Conservation (phyloP, 2,888 invertebrate genomes). For the Linyphia triangularis region DNA sequence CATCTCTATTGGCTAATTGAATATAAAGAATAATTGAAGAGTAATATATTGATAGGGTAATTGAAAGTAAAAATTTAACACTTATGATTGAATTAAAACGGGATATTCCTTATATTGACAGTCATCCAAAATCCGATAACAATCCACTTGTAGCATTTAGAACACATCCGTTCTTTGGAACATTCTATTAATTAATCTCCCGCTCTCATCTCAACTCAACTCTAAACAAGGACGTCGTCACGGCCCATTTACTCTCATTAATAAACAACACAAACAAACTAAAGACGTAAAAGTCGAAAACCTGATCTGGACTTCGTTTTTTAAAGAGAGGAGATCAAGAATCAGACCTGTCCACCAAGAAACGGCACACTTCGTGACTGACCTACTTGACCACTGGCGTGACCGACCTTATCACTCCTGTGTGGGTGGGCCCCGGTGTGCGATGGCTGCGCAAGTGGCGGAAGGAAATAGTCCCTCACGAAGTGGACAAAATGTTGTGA, state of each 20-base stretch:
- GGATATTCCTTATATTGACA: too few relatives aligned
- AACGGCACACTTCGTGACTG: conserved; percentile 72
- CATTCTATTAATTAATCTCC: conserved; percentile 36
- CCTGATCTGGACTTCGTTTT: neutral
- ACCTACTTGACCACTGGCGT: conserved; percentile 66
- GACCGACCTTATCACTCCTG: conserved; percentile 40
- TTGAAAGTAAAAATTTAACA: too few relatives aligned
- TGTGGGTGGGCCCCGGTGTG: conserved; percentile 45
- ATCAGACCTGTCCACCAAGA: conserved; percentile 35
- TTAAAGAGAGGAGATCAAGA: neutral
- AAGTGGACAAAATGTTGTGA: conserved; percentile 49
- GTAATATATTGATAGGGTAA: too few relatives aligned
- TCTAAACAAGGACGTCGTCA: conserved; percentile 31
- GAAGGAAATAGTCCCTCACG: conserved; percentile 60
- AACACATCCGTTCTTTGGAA: neutral
- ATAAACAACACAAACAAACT: conserved; percentile 25
- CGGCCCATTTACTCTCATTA: conserved; percentile 69
- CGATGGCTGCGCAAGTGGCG: conserved; percentile 11
- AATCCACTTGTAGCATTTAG: too few relatives aligned
- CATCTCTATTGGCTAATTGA: too few relatives aligned
- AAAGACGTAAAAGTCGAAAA: conserved; percentile 5
- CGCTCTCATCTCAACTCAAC: conserved; percentile 18
- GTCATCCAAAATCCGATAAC: too few relatives aligned
- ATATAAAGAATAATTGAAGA: too few relatives aligned
- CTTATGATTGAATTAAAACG: too few relatives aligned